Conservation (phyloP, 2,888 invertebrate genomes). For the Leptopilina drosophilae region DNA sequence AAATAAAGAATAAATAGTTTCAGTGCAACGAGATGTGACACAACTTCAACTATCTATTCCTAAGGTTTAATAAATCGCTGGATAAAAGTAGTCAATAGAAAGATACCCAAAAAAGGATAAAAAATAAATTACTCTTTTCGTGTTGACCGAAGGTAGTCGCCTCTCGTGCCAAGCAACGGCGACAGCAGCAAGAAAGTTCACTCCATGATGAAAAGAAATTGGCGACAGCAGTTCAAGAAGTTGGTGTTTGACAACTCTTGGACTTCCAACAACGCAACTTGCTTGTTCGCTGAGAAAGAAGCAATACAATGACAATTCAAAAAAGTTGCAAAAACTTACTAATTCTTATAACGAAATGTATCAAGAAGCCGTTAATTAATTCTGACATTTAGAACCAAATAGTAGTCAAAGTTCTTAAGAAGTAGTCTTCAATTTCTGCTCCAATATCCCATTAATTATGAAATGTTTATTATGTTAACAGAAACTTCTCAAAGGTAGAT, state of each 20-base stretch:
- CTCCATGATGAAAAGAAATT: slow-evolving; percentile 88
- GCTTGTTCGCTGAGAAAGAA: slow-evolving; percentile 77
- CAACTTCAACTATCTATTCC: background rate
- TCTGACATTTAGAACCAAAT: too few relatives aligned
- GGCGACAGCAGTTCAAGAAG: slow-evolving; percentile 90
- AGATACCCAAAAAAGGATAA: background rate
- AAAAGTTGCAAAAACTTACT: background rate
- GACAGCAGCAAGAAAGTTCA: slow-evolving; percentile 88
- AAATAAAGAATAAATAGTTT: slow-evolving; percentile 51
- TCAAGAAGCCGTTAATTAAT: too few relatives aligned
- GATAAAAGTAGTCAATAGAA: slow-evolving; percentile 25
- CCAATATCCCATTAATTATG: too few relatives aligned
- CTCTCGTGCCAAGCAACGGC: slow-evolving; percentile 92
- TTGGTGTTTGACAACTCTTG: slow-evolving; percentile 86
- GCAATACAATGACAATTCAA: slow-evolving; percentile 62
- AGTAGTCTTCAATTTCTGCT: too few relatives aligned
- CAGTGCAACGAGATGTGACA: too few relatives aligned
- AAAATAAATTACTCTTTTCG: slow-evolving; percentile 73
- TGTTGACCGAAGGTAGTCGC: slow-evolving; percentile 78
- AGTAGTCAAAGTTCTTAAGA: too few relatives aligned
- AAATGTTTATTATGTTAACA: too few relatives aligned
- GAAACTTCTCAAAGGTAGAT: too few relatives aligned
- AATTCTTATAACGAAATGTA: slow-evolving; percentile 3
- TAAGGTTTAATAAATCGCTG: background rate
- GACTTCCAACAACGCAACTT: slow-evolving; percentile 79